A percentile compares a stretch with the other conserved stretches of the same genome.
These are phyloP conservation scores for Heliconius erato DNA, from an alignment of 2,888 invertebrate genomes.

Conservation along the genomic window DNA sequence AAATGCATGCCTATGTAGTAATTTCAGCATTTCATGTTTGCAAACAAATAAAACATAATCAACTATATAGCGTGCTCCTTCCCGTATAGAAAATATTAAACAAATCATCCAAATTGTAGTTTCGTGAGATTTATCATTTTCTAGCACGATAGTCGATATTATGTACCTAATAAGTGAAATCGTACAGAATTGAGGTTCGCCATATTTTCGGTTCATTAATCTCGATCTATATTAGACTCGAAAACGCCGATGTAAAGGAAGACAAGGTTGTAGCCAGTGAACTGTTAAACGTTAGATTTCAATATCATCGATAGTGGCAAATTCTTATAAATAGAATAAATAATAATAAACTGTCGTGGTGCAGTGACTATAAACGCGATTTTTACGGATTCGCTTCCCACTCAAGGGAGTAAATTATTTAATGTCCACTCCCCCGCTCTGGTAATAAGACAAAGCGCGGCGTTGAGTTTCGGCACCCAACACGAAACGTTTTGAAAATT, in stretches of 20 bases:
- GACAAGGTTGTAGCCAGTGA: slow-evolving; percentile 74
- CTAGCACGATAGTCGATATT: slow-evolving; percentile 65
- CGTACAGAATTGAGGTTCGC: slow-evolving; percentile 67
- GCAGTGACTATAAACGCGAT: too few species aligned
- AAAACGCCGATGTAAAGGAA: slow-evolving; percentile 70
- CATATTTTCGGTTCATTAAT: slow-evolving; percentile 75
- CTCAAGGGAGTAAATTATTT: too few species aligned
- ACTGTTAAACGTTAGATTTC: slow-evolving; percentile 73
- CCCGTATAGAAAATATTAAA: slow-evolving; percentile 41
- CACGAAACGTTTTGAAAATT: too few species aligned
- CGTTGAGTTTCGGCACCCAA: background rate
- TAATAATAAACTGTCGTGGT: background rate
- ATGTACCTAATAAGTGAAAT: slow-evolving; percentile 71
- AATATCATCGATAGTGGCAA: slow-evolving; percentile 62
- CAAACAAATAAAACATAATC: slow-evolving; percentile 45
- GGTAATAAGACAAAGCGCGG: background rate
- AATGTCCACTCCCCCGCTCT: too few species aligned
- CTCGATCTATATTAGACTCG: slow-evolving; percentile 71
- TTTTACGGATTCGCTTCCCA: too few species aligned
- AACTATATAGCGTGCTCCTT: slow-evolving; percentile 52
- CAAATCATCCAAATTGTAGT: slow-evolving; percentile 65
- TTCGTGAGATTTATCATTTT: slow-evolving; percentile 68
- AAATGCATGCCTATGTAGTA: background rate
- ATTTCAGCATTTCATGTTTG: background rate
- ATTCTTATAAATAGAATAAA: slow-evolving; percentile 50